Conservation (phyloP, 2,888 invertebrate species). For the Cremastobaeus sp. region DNA sequence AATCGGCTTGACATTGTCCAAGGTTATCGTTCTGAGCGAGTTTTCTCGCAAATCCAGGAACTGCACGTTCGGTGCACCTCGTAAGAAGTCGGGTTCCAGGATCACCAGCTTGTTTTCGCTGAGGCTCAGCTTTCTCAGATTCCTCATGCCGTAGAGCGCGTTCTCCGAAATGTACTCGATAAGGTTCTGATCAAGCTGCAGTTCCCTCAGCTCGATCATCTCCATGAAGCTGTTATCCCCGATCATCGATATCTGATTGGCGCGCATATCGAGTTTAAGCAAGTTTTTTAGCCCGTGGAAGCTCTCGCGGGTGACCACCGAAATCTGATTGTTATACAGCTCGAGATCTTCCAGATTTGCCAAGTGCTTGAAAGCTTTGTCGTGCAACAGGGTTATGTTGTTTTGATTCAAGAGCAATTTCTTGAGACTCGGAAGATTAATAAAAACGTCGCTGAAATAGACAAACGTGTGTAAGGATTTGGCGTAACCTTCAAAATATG, state of each 20-base stretch:
- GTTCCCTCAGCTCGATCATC: conserved; percentile 85
- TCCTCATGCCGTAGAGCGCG: conserved; percentile 87
- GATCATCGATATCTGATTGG: conserved; percentile 87
- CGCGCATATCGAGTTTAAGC: conserved; percentile 85
- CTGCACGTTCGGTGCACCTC: conserved; percentile 85
- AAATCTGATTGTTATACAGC: conserved; percentile 87
- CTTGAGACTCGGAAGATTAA: conserved; percentile 85
- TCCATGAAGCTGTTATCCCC: conserved; percentile 89
- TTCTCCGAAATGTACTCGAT: conserved; percentile 86
- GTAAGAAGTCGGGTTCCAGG: conserved; percentile 85
- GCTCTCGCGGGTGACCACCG: conserved; percentile 86
- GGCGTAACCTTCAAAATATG: no score
- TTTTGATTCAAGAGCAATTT: conserved; percentile 91
- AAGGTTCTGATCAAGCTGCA: conserved; percentile 85
- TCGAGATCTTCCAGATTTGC: conserved; percentile 88
- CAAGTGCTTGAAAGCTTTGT: conserved; percentile 88
- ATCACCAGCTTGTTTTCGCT: conserved; percentile 87
- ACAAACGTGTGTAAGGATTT: no score
- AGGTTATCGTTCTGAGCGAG: conserved; percentile 86
- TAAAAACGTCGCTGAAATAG: conserved; percentile 82
- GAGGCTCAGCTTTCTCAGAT: conserved; percentile 85
- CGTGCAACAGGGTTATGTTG: conserved; percentile 89
- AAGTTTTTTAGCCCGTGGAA: conserved; percentile 88
- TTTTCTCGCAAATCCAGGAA: conserved; percentile 89
- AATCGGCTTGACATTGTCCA: conserved; percentile 87